Percentiles rank a stretch among this genome's conserved stretches.
Conservation (phyloP, 35 echinoderm and acorn worm genomes). For the Nesometra sesokonis region DNA sequence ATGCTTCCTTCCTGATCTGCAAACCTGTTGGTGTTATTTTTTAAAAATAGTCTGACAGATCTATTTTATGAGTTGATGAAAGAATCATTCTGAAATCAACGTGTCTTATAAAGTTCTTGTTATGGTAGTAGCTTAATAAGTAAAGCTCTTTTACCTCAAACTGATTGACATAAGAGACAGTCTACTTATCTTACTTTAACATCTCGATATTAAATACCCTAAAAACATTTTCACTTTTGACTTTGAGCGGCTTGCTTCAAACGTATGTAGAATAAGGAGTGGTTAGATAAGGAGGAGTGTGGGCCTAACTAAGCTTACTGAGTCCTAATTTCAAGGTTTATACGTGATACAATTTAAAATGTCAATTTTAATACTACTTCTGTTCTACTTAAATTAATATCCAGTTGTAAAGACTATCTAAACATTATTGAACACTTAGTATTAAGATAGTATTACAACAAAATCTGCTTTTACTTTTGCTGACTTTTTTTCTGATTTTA, state of each 20-base stretch:
- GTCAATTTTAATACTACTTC: not conserved
- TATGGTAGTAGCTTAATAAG: not conserved
- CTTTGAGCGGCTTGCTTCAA: not conserved
- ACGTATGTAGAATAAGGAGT: not conserved
- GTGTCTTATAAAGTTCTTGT: not conserved
- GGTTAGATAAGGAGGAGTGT: not conserved
- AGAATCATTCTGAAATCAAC: not conserved
- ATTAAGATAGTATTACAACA: not conserved
- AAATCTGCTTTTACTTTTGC: not conserved
- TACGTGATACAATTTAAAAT: not conserved
- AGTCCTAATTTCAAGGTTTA: not conserved
- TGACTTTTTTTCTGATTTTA: too few relatives aligned
- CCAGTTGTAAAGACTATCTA: not conserved
- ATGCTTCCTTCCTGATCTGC: too few relatives aligned
- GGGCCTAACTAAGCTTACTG: not conserved
- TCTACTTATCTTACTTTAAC: not conserved
- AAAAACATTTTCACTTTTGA: not conserved
- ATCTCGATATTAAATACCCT: not conserved
- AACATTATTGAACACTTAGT: not conserved
- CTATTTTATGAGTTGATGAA: not conserved
- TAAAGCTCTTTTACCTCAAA: not conserved
- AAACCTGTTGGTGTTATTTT: too few relatives aligned
- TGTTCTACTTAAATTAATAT: not conserved
- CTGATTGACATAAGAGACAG: not conserved
- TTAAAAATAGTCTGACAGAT: not conserved